Evolutionary conservation across 2,888 invertebrate species (phyloP), one percentile per base, ranked within the genome.

Genomic region (Petrophora chlorosata): DNA sequence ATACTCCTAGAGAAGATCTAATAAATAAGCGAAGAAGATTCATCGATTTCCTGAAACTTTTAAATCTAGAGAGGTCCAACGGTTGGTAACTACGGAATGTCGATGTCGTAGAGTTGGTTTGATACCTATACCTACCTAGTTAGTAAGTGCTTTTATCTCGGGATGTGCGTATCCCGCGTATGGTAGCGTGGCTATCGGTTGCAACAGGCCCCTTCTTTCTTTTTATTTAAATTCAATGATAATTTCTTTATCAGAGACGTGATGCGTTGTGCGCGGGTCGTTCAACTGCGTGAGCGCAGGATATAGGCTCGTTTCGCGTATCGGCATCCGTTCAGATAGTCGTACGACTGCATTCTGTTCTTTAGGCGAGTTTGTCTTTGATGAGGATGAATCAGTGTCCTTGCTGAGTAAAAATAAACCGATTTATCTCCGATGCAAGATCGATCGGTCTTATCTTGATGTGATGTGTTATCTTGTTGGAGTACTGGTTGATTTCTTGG

Each of bases 281-380:
- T 74, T 79, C 67, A 77, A 76, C 80, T 63, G 63, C 56, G 53
- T 42, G n/a, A n/a, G 3, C 59, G 73, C 81, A 80, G 81, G 81
- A 82, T 79, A 75, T 66, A 73, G 63, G 67, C 71, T 69, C 68
- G 70, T 71, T 71, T 70, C 60, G 70, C 71, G 67, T 79, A 82
- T 82, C 80, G 59, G 70, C 76, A 75, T 80, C 81, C 81, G 81
- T 59, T 65, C 58, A 63, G 77, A 80, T 79, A 79, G 60, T 47
- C 32, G 40, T 44, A 46, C 17, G 62, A 59, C 44, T 63, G 56
- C 59, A 56, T 65, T 65, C 64, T 59, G 56, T 59, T 59, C 56
- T 59, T 52, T 50, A 36, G 36, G 30, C 51, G 32, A 48, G 39
- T 40, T 48, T 53, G 53, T 56, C 48, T 56, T 49, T 54, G 50